Evolutionary conservation across 2,797 vertebrate genomes (phyloP), one percentile per base, ranked within the genome.

Genomic region (Notolepis coatsorum): DNA sequence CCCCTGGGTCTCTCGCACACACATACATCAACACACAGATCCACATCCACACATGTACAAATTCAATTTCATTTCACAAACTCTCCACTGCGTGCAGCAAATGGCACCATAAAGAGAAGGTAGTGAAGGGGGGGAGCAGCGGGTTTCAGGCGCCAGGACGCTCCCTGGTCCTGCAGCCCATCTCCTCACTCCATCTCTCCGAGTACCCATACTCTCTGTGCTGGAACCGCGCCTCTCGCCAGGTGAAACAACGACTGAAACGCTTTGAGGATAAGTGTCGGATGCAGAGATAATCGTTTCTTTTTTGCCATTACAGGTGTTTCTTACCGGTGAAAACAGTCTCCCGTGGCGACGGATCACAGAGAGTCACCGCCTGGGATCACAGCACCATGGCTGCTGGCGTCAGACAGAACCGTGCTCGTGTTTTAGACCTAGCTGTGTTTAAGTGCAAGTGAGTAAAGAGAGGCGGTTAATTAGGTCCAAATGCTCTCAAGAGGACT

Each of bases 401-500:
- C 30, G 72, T 69, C 54, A 60, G 25, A 13, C 9, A 66, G 61
- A 56, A 52, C 46, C 35, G 45, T 53, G 54, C 45, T 68, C 47
- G 59, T 17, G 38, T 24, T n/a, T n/a, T 38, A 17, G 48, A 41
- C 38, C 18, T n/a, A 51, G 52, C 30, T 28, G 61, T 50, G 46
- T 9, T 53, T 52, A 66, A 75, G 52, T 30, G 33, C 43, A 63
- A 47, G n/a, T 61, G 68, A 72, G 77, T 12, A 52, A 42, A 55
- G 20, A 66, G 70, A 65, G 25, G 51, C 25, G 55, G 41, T 68
- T 80, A 75, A 82, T 80, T 68, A 50, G 45, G 38, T 54, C 63
- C 59, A 79, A 87, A 75, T 41, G 51, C 28, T 68, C 72, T 75
- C 70, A 55, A 27, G 74, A 77, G 70, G 56, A 64, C 52, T 23